Evolutionary conservation across 2,797 vertebrate species (phyloP), one percentile per base, ranked within the genome.

Genomic region (Myripristis jacobus): DNA sequence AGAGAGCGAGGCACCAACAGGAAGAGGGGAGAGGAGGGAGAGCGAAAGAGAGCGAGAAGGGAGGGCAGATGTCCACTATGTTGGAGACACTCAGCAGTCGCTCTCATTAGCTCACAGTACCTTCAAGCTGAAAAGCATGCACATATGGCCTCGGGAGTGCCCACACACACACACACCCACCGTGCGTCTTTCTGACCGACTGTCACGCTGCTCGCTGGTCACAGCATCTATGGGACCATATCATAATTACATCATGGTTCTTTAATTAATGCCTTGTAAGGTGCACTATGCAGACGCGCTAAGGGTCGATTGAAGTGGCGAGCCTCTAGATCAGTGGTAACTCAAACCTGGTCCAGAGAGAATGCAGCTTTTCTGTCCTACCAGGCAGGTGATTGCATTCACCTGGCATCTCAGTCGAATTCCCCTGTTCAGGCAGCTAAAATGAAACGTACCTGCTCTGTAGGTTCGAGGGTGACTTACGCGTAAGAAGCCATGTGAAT

Each of bases 221-320:
- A 70, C 54, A 65, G 27, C 29, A 62, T 50, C 44, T 41, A 61
- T 75, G 48, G 13, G 3, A 64, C 71, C 55, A 11, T 70, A 43
- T 69, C n/a, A n/a, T n/a, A n/a, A 41, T 41, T 4, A 8, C 8
- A 31, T 31, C 29, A 8, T 41, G 10, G 8, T 41, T 41, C 70
- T 77, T 54, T 74, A 82, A 78, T 86, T 78, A 78, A 77, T 65
- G 66, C 46, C 41, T 70, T n/a, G n/a, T n/a, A n/a, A n/a, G n/a
- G n/a, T n/a, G n/a, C n/a, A n/a, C n/a, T n/a, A n/a, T n/a, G n/a
- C n/a, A n/a, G n/a, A n/a, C n/a, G n/a, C n/a, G n/a, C n/a, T n/a
- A n/a, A n/a, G n/a, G n/a, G n/a, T n/a, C n/a, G n/a, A n/a, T n/a
- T n/a, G n/a, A n/a, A n/a, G n/a, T n/a, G n/a, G n/a, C n/a, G n/a